phyloP scores from a whole-genome alignment of 2,888 invertebrate genomes.

The Ennomos quercinarius region DNA sequence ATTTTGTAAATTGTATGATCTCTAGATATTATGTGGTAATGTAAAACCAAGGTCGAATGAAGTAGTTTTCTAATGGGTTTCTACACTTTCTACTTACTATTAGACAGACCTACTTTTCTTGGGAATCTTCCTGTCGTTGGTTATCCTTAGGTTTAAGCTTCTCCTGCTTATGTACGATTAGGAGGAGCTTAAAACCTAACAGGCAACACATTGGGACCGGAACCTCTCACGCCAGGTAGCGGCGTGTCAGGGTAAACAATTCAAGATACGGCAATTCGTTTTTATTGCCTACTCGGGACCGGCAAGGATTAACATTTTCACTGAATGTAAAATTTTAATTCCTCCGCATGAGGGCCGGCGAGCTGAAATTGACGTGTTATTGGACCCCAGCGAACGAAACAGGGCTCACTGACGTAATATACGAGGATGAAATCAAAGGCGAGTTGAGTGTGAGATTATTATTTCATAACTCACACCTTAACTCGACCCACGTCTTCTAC shows the following conservation, averaged over 20 bases:
- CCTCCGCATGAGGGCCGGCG: conserved; percentile 67
- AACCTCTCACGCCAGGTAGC: conserved; percentile 33
- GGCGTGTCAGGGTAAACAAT: conserved; percentile 64
- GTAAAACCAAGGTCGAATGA: too few species aligned
- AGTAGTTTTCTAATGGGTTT: too few species aligned
- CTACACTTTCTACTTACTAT: too few species aligned
- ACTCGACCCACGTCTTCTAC: neutral
- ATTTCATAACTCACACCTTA: conserved; percentile 25
- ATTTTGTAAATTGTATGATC: neutral
- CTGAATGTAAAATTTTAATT: conserved; percentile 81
- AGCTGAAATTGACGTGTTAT: conserved; percentile 76
- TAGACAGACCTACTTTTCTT: too few species aligned
- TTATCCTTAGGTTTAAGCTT: conserved; percentile 20
- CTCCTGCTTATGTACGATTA: neutral
- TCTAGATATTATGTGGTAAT: too few species aligned
- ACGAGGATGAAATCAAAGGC: conserved; percentile 47
- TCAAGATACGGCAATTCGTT: conserved; percentile 76
- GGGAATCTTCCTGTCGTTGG: neutral
- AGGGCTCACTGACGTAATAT: conserved; percentile 35
- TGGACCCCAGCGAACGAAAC: conserved; percentile 62
- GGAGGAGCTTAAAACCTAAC: conserved; percentile 11
- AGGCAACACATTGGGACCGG: conserved; percentile 18
- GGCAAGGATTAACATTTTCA: conserved; percentile 78
- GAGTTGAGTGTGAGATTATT: conserved; percentile 30
- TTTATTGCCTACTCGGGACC: conserved; percentile 74